Conservation (phyloP, 2,797 vertebrate species). For the Periparus ater region DNA sequence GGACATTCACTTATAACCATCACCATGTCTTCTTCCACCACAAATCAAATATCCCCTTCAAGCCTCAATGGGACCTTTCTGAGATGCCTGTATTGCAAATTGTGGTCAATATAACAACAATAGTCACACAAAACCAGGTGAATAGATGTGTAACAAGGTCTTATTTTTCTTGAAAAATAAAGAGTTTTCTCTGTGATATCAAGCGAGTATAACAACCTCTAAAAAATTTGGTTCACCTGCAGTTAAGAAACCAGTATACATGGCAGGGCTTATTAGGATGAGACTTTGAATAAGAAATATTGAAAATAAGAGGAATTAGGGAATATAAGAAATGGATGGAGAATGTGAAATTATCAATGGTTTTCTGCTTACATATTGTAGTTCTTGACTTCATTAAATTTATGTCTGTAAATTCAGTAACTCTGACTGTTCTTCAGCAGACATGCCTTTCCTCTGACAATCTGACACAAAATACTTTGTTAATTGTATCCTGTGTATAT, state of each 20-base stretch:
- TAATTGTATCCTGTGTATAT: background rate
- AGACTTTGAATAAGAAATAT: background rate
- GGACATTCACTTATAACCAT: background rate
- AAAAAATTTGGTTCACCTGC: background rate
- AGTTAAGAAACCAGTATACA: background rate
- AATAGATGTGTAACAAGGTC: background rate
- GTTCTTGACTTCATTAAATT: background rate
- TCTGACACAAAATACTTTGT: background rate
- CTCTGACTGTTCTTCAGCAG: background rate
- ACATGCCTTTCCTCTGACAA: background rate
- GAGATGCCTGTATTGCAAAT: background rate
- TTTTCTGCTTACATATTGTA: background rate
- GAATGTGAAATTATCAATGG: background rate
- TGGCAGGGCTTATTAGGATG: background rate
- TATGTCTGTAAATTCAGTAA: background rate
- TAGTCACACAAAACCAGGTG: background rate
- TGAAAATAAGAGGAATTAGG: background rate
- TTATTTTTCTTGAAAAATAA: background rate
- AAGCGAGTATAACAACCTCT: background rate
- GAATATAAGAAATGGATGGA: background rate
- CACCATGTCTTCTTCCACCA: accelerated
- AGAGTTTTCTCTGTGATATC: accelerated
- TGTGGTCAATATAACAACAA: accelerated
- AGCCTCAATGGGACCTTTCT: background rate
- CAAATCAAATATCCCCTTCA: accelerated